These are phyloP conservation scores for Dicyrtomina minuta DNA, from an alignment of 2,888 invertebrate species.

Conservation along the genomic window DNA sequence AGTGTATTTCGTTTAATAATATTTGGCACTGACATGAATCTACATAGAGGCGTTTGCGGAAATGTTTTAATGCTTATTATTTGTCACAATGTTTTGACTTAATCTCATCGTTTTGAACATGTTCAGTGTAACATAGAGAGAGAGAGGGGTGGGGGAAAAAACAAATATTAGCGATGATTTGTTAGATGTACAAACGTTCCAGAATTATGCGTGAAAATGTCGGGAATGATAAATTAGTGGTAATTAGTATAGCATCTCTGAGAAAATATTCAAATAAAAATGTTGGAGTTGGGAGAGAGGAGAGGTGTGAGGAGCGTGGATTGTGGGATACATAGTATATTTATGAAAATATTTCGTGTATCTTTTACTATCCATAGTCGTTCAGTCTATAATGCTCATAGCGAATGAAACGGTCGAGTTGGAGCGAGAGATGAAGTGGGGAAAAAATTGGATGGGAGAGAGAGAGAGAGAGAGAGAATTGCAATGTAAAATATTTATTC, in stretches of 20 bases:
- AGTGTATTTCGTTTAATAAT: not conserved
- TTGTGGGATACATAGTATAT: not conserved
- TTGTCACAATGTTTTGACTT: conserved; percentile 9
- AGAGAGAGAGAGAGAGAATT: conserved; percentile 31
- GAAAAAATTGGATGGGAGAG: conserved; percentile 10
- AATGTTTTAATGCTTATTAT: conserved; percentile 1
- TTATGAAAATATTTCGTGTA: not conserved
- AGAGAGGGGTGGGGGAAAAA: conserved; percentile 9
- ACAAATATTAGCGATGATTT: conserved; percentile 29
- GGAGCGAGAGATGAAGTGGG: not conserved
- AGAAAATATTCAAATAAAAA: conserved; percentile 23
- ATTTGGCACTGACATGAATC: not conserved
- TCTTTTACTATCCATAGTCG: too few species aligned
- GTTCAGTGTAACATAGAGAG: too few species aligned
- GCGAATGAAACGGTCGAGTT: not conserved
- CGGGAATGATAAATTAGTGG: conserved; percentile 29
- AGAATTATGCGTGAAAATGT: conserved; percentile 5
- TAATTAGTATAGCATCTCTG: conserved; percentile 26
- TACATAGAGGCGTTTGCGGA: not conserved
- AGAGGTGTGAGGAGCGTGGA: too few species aligned
- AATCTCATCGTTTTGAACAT: not conserved
- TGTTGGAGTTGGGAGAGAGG: too few species aligned
- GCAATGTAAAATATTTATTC: conserved; percentile 29
- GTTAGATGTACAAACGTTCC: conserved; percentile 17
- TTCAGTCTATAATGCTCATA: too few species aligned